Evolutionary conservation across 2,113 vertebrate genomes (phyloP), one percentile per base, ranked within the genome.

Genomic region (Marmota monax): DNA sequence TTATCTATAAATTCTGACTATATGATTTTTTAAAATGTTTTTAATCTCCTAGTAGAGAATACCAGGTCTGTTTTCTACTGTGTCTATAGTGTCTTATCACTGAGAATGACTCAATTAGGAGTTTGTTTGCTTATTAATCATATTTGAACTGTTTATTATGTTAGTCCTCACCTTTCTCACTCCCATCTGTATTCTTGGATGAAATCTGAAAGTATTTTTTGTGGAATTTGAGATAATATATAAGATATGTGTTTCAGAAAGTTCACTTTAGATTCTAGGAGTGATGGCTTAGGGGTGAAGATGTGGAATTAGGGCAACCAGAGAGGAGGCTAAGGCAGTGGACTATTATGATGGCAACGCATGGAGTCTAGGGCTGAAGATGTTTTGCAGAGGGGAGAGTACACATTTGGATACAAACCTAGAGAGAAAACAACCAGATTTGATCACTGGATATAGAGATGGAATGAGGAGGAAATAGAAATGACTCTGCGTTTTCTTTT

Each of bases 381-480:
- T 45, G 29, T 5, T 39, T 87, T 63, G 13, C 3, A 10, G 0
- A 79, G 17, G 39, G 29, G 8, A 65, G 13, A 51, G 4, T 9
- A 25, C 22, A 9, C 25, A 34, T 72, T 77, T 45, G 53, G 74
- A 34, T 45, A 84, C 20, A 45, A 73, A 56, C 27, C 37, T 48
- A 20, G 11, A 65, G 23, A 73, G 67, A 84, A 2, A 78, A 48
- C 25, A 69, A 5, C 25, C 61, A 27, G 39, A 84, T 39, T 20
- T 48, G 37, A 61, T 73, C 73, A 61, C 34, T 95, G 42, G 89
- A n/a, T 85, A 22, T 51, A 72, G 85, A 27, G 51, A 45, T 37
- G 78, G 51, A 92, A 83, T 80, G 7, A 58, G 23, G 37, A 96
- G 45, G 67, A 90, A 72, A 70, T 53, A 61, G 58, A 88, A 96